Base-by-base conservation (phyloP, 1,140 invertebrate genomes). In the Heliconius hewitsoni region DNA sequence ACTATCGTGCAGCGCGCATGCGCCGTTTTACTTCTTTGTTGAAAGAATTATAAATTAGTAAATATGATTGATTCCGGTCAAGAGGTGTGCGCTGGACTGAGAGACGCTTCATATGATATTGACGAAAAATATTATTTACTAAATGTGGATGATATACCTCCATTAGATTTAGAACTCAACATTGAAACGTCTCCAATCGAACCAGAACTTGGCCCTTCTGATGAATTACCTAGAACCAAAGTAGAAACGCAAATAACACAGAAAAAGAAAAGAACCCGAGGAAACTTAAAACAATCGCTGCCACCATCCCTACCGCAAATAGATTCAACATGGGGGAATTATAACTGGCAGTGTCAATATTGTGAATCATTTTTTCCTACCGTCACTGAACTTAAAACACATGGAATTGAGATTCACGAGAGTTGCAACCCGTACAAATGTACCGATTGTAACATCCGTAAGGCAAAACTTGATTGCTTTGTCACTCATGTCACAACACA, bases 361-460 rank as follows among this genome's bases (percentile, higher is more conserved):
- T 93, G 91, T 79, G 88, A 88, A 16, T 88, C 86, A 19, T 80
- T 86, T 73, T 93, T 91, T 77, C 74, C 84, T 4, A 86, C 84
- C 19, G 70, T 90, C 3, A 81, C 86, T 1, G 87, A 88, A 55
- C 70, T 91, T 9, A 80, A 85, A 71, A 79, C 11, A n/a, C 91
- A 93, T 77, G 82, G 87, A 5, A 83, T 90, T 34, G 73, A 86
- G 71, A 84, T 77, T 46, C 87, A 87, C 57, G 84, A 81, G 73
- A 83, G 76, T 50, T 92, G 91, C 46, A 88, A 87, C 74, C 83
- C 86, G 19, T 91, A 86, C 52, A 82, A 79, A 70, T 92, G 90
- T 74, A 82, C 79, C 1, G 88, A 91, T 71, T 87, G 86, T 57
- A 85, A 85, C 39, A 78, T 82, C 23, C 81, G 84, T 34, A 86